These are phyloP conservation scores for Clarias batrachus DNA, from an alignment of 2,113 vertebrate species.

Conservation along the genomic window DNA sequence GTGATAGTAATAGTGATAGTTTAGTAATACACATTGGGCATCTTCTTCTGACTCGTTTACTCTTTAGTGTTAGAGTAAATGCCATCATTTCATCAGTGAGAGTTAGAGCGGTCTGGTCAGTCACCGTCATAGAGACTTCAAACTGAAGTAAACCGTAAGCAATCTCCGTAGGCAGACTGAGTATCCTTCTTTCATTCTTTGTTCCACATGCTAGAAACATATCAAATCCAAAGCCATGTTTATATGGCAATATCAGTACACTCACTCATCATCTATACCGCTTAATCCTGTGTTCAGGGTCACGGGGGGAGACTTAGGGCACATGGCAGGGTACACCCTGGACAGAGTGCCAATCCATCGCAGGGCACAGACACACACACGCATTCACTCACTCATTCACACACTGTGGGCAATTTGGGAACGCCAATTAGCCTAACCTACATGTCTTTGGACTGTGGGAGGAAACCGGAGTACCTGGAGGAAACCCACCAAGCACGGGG, in stretches of 20 bases:
- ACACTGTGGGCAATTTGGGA: no score
- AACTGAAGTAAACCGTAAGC: neutral
- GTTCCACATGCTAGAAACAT: neutral
- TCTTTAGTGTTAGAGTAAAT: neutral
- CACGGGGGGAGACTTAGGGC: no score
- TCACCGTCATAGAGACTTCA: neutral
- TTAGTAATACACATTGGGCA: neutral
- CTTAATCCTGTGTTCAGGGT: no score
- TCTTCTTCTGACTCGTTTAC: constrained; percentile 1
- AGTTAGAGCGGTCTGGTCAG: constrained; percentile 10
- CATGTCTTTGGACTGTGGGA: no score
- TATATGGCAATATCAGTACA: neutral
- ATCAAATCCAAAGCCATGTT: neutral
- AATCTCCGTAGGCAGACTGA: constrained; percentile 6
- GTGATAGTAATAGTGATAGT: neutral
- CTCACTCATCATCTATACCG: no score
- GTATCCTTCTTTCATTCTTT: neutral
- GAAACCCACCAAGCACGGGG: no score
- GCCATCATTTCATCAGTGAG: neutral
- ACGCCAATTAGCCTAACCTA: no score
- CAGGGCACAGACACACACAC: no score
- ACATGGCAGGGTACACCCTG: no score
- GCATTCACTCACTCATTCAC: no score
- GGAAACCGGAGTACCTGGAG: no score
- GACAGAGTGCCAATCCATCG: no score